phyloP scores from a whole-genome alignment of 2,113 vertebrate genomes.

The Oxygymnocypris stewartii region DNA sequence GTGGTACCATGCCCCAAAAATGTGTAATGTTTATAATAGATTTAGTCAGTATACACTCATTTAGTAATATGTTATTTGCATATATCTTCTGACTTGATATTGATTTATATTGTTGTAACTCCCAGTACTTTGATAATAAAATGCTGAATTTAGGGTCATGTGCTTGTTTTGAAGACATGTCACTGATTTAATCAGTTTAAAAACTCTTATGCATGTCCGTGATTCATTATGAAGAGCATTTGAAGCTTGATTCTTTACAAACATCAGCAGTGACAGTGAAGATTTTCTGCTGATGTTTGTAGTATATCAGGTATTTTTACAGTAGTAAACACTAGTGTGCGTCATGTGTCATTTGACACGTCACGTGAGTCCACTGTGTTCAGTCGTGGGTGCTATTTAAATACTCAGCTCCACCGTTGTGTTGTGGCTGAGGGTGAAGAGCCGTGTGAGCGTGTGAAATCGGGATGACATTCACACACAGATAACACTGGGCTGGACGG shows the following conservation, averaged over 20 bases:
- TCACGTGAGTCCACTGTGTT: background rate
- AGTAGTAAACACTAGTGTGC: background rate
- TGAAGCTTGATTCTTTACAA: background rate
- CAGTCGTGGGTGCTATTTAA: conserved; percentile 1
- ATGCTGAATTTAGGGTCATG: background rate
- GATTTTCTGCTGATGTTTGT: too few species aligned
- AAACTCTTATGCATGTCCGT: background rate
- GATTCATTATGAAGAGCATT: background rate
- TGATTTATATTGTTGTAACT: background rate
- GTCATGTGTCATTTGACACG: conserved; percentile 2
- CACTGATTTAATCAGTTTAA: background rate
- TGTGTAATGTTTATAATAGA: background rate
- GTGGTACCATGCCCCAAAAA: background rate
- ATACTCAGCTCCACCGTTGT: background rate
- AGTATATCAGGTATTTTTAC: background rate
- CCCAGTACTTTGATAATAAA: background rate
- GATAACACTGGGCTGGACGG: conserved; percentile 33
- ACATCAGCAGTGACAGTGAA: background rate
- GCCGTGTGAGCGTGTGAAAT: conserved; percentile 17
- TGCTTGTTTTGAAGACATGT: background rate
- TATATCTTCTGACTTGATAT: background rate
- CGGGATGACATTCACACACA: conserved; percentile 13
- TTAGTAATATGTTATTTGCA: background rate
- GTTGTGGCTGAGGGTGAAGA: background rate
- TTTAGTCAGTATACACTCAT: background rate